Conservation (phyloP, 2,888 invertebrate genomes). For the Dicyrtomina minuta region DNA sequence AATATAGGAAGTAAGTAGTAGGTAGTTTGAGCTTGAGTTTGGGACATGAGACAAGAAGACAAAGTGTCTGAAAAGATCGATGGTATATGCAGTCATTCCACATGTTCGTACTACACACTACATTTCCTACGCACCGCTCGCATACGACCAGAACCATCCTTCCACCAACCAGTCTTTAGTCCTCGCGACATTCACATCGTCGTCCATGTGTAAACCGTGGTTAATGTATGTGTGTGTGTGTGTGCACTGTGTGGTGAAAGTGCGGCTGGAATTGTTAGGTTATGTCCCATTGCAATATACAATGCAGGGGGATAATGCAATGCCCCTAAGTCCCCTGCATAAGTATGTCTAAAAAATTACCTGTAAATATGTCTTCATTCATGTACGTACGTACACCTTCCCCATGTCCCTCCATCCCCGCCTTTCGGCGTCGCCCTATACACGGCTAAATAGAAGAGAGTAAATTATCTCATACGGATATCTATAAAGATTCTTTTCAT, state of each 20-base stretch:
- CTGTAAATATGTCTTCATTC: neutral
- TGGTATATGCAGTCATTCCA: neutral
- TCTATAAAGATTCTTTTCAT: too few species aligned
- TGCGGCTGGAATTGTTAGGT: neutral
- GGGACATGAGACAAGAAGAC: conserved; percentile 24
- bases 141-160: too few species aligned
- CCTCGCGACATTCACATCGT: neutral
- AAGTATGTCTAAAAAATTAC: too few species aligned
- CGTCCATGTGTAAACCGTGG: neutral
- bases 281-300: neutral
- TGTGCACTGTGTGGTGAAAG: neutral
- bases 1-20: conserved; percentile 16
- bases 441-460: too few species aligned
- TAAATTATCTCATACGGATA: too few species aligned
- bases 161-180: neutral
- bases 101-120: neutral
- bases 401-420: neutral
- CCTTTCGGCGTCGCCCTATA: too few species aligned
- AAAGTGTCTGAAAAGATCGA: conserved; percentile 26
- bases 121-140: neutral
- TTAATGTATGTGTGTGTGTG: neutral
- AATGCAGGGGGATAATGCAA: neutral
- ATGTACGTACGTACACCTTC: neutral
- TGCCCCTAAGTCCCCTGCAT: too few species aligned
- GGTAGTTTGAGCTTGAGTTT: conserved; percentile 1